Evolutionary conservation across 1,140 invertebrate species (phyloP), one percentile per base, ranked within the genome.

Genomic region (Anastatus disparis): DNA sequence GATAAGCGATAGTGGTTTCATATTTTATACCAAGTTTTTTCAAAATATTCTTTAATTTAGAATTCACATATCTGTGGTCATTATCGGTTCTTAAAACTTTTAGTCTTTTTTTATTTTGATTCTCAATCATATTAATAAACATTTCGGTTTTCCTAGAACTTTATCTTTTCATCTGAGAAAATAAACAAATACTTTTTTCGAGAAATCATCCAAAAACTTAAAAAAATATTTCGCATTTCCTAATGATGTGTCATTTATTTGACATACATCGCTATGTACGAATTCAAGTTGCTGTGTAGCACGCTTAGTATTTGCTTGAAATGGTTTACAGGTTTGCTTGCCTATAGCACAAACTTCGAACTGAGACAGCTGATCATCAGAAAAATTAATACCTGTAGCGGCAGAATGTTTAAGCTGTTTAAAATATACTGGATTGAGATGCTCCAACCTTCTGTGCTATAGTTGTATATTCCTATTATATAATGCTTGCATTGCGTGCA

Each of bases 21-120:
- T 72, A 56, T 31, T 40, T 55, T 29, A 79, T 80, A 12, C 79
- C 77, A 52, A 76, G 74, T 53, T 71, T 17, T n/a, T 71, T 74
- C 26, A 62, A 76, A 66, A 73, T 75, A 9, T 69, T 26, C 55
- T 72, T 73, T 10, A 81, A 48, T 29, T 68, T 55, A 42, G 40
- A 71, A 29, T 52, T 73, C 15, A 58, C 35, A 76, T 77, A 80
- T 75, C 81, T 77, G 12, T 65, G 74, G 79, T 78, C 40, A 63
- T 69, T 65, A 74, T 74, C 46, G 79, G 22, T 56, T 10, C 64
- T 38, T n/a, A 67, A n/a, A 17, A 44, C 22, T 22, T 67, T 56
- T 2, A 61, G 44, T 46, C 44, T 61, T 4, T 4, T 13, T 2
- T 27, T 8, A 3, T 13, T n/a, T 46, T 29, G 6, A 26, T 44